phyloP scores from a whole-genome alignment of 2,888 invertebrate species.

The Eupithecia abbreviata region DNA sequence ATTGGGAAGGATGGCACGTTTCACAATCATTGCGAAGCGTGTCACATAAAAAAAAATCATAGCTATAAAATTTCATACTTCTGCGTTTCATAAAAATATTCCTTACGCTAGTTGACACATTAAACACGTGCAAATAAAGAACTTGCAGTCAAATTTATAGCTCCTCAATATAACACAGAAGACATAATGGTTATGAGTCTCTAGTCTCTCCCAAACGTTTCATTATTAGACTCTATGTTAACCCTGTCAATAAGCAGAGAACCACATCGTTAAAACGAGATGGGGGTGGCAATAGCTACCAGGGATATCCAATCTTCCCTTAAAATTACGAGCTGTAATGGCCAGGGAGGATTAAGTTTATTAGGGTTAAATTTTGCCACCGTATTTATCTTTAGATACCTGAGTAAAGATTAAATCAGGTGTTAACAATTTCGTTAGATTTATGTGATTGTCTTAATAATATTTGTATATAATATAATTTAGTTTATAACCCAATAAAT shows the following conservation, averaged over 20 bases:
- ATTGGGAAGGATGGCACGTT: too few species aligned
- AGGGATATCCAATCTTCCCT: conserved; percentile 22
- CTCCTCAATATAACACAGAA: not conserved
- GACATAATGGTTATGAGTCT: not conserved
- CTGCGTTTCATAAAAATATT: not conserved
- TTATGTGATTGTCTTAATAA: not conserved
- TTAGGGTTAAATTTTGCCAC: not conserved
- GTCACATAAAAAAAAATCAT: too few species aligned
- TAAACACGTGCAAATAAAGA: not conserved
- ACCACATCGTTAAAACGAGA: not conserved
- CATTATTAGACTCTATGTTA: not conserved
- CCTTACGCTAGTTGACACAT: not conserved
- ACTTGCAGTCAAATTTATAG: not conserved
- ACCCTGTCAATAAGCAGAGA: not conserved
- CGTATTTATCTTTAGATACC: not conserved
- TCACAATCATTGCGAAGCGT: too few species aligned
- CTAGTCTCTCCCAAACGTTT: not conserved
- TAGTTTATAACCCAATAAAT: not conserved
- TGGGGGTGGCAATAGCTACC: conserved; percentile 16
- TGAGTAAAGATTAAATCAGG: not conserved
- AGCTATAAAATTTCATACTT: too few species aligned
- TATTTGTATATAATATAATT: not conserved
- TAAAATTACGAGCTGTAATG: conserved; percentile 13
- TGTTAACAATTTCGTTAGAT: not conserved
- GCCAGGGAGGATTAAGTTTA: not conserved